Conservation (phyloP, 2,888 invertebrate species). For the Neelides folsomi region DNA sequence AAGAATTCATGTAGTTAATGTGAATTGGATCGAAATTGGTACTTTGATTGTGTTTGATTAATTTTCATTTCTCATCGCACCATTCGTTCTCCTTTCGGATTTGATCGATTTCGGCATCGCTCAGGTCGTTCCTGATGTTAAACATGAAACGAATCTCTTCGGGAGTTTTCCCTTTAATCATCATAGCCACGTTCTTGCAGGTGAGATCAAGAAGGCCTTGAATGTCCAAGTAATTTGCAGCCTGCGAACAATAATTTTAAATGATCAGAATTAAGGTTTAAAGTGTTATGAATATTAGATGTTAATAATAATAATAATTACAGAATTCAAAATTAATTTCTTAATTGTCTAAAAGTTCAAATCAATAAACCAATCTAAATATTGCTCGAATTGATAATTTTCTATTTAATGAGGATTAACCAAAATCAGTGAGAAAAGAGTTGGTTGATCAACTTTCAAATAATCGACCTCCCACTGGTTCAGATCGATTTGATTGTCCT, state of each 20-base stretch:
- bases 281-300: too few species aligned
- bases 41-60: too few species aligned
- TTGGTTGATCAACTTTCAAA: constrained; percentile 94
- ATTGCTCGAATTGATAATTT: neutral
- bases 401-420: constrained; percentile 34
- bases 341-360: neutral
- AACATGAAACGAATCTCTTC: constrained; percentile 94
- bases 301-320: too few species aligned
- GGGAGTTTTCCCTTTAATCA: constrained; percentile 94
- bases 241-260: too few species aligned
- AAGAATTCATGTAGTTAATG: too few species aligned
- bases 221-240: constrained; percentile 92
- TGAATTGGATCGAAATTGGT: too few species aligned
- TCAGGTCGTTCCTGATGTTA: constrained; percentile 92
- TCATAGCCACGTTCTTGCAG: constrained; percentile 95
- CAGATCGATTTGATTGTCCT: constrained; percentile 96
- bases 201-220: constrained; percentile 90
- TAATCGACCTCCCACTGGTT: constrained; percentile 99
- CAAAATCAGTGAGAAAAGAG: constrained; percentile 85
- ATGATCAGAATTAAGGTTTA: too few species aligned
- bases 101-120: constrained; percentile 91
- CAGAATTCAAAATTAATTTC: neutral
- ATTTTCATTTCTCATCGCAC: constrained; percentile 76
- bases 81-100: constrained; percentile 90
- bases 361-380: neutral